phyloP scores from a whole-genome alignment of 2,888 invertebrate genomes.

The Drosophila barbarae region DNA sequence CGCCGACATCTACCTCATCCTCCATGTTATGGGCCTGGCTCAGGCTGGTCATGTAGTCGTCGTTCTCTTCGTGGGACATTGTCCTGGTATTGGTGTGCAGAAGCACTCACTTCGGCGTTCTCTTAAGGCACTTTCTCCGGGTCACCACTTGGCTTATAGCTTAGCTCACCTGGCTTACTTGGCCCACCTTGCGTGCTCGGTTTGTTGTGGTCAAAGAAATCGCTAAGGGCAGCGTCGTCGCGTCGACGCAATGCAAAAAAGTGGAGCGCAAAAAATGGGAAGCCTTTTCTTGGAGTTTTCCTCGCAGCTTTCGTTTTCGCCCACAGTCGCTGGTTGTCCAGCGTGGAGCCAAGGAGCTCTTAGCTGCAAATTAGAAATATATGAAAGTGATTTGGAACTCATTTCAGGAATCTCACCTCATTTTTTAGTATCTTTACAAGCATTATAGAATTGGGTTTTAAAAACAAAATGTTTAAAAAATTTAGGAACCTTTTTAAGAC shows the following conservation, averaged over 20 bases:
- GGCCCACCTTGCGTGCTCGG: conserved; percentile 58
- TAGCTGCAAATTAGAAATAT: conserved; percentile 12
- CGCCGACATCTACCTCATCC: conserved; percentile 39
- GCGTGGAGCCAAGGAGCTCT: conserved; percentile 16
- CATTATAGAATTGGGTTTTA: background rate
- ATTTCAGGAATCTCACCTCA: background rate
- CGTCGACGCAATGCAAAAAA: conserved; percentile 54
- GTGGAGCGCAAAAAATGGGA: background rate
- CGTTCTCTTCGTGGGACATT: conserved; percentile 71
- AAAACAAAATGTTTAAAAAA: background rate
- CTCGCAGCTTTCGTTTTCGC: background rate
- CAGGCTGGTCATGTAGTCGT: conserved; percentile 55
- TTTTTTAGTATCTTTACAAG: background rate
- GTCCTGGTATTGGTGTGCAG: conserved; percentile 41
- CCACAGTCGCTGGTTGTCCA: conserved; percentile 32
- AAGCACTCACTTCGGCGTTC: conserved; percentile 41
- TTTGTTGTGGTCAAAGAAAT: conserved; percentile 66
- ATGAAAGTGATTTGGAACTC: background rate
- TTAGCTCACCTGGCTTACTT: conserved; percentile 26
- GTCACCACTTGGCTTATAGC: conserved; percentile 16
- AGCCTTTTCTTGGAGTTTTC: conserved; percentile 6
- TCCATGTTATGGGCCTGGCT: conserved; percentile 37
- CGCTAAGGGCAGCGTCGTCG: conserved; percentile 59
- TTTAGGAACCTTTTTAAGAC: background rate
- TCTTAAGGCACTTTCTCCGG: conserved; percentile 42